These are phyloP conservation scores for Stylophora pistillata DNA, from an alignment of 64 coral and sea anemone genomes.

Conservation along the genomic window DNA sequence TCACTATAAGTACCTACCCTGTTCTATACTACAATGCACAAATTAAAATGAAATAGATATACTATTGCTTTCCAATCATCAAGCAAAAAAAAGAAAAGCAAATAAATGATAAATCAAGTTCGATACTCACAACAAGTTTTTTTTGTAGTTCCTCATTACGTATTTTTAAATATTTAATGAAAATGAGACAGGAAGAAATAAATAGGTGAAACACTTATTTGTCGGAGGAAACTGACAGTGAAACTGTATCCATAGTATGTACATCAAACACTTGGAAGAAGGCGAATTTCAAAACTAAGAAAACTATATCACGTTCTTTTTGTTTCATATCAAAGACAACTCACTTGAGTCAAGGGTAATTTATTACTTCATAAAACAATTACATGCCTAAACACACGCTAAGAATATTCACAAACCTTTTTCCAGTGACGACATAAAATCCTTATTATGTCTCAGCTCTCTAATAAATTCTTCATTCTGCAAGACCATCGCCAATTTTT, in stretches of 20 bases:
- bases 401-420: conserved; percentile 50
- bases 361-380: neutral
- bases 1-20: no score
- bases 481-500: conserved; percentile 83
- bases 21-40: no score
- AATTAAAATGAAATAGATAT: neutral
- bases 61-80: neutral
- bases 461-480: conserved; percentile 93
- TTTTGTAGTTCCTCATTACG: neutral
- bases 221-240: no score
- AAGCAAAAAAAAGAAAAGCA: neutral
- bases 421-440: conserved; percentile 87
- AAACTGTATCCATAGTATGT: neutral
- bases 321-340: neutral
- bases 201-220: neutral
- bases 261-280: neutral
- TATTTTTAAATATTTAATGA: conserved; percentile 35
- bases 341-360: neutral
- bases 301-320: neutral
- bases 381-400: neutral
- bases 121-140: neutral
- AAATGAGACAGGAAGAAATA: neutral
- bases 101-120: neutral
- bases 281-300: neutral
- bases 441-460: conserved; percentile 70